These are phyloP conservation scores for Lanius collurio DNA, from an alignment of 2,113 vertebrate species.

Conservation along the genomic window DNA sequence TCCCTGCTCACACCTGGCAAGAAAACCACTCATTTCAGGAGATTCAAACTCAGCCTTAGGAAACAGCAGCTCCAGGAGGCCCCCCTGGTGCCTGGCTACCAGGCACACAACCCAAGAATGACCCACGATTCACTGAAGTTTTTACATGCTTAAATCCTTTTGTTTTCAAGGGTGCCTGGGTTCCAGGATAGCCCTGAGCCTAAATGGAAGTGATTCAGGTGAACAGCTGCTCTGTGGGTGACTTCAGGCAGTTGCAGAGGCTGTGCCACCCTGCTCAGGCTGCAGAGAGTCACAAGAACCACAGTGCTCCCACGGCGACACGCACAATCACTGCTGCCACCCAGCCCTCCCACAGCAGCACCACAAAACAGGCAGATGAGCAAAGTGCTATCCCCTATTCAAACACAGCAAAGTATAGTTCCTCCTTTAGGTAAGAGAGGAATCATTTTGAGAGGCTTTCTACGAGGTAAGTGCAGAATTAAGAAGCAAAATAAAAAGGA, in stretches of 20 bases:
- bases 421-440: not conserved
- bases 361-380: not conserved
- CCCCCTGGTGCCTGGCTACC: rapidly evolving
- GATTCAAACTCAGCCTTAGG: not conserved
- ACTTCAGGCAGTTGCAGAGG: not conserved
- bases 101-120: not conserved
- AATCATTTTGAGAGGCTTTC: not conserved
- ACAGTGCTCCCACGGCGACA: rapidly evolving
- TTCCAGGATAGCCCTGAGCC: not conserved
- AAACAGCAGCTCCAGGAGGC: not conserved
- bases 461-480: not conserved
- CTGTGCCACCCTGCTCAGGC: not conserved
- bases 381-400: not conserved
- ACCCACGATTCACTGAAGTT: not conserved
- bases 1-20: not conserved
- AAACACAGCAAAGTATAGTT: not conserved
- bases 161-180: not conserved
- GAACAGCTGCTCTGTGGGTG: not conserved
- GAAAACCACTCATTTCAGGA: not conserved
- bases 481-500: not conserved
- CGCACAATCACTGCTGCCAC: not conserved
- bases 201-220: not conserved
- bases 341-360: not conserved
- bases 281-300: not conserved
- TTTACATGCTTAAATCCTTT: not conserved